These are phyloP conservation scores for Perognathus longimembris DNA, from an alignment of 2,113 vertebrate species.

Conservation along the genomic window DNA sequence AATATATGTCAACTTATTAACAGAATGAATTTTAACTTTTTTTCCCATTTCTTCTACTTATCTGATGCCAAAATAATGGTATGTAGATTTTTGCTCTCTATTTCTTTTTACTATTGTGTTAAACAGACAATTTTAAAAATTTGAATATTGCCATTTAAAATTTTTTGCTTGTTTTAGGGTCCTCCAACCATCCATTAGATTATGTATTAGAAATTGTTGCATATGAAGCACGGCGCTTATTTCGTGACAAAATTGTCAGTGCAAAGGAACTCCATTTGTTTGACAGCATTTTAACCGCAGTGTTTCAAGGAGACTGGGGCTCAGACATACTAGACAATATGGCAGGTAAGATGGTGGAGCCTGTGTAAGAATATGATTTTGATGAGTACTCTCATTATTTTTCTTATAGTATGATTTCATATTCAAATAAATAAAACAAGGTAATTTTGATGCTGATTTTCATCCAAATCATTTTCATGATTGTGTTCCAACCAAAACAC, in stretches of 20 bases:
- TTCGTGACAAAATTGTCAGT: conserved; percentile 95
- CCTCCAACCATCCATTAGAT: conserved; percentile 89
- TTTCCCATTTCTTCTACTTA: conserved; percentile 32
- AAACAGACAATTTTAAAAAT: conserved; percentile 49
- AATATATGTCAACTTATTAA: conserved; percentile 12
- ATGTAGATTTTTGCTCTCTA: conserved; percentile 68
- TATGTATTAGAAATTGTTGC: conserved; percentile 94
- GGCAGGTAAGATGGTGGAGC: conserved; percentile 87
- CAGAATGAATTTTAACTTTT: conserved; percentile 62
- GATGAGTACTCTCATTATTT: background rate
- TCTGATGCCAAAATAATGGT: conserved; percentile 70
- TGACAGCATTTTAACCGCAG: conserved; percentile 93
- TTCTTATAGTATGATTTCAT: background rate
- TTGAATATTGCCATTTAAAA: conserved; percentile 52
- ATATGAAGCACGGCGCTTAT: conserved; percentile 94
- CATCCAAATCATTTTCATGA: background rate
- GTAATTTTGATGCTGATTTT: conserved; percentile 44
- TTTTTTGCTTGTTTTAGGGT: conserved; percentile 84
- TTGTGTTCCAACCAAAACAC: background rate
- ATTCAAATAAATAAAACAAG: background rate
- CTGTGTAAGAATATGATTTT: background rate
- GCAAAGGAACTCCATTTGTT: conserved; percentile 92
- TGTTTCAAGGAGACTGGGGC: conserved; percentile 94
- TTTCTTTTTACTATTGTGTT: conserved; percentile 58
- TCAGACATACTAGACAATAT: conserved; percentile 93